Base-by-base conservation (phyloP, 2,797 vertebrate species). In the Xenopus petersii region DNA sequence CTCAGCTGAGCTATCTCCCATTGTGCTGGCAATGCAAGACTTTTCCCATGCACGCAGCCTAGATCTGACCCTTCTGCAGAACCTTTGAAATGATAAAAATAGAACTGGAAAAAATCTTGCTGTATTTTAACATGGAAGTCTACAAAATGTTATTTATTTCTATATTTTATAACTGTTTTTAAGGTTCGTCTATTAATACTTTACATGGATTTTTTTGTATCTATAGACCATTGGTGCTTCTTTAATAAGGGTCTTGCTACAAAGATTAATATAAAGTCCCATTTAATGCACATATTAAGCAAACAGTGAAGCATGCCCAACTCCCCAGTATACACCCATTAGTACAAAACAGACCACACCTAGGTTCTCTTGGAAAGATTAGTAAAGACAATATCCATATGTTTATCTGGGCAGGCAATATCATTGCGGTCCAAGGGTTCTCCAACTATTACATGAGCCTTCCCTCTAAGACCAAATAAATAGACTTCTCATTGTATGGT, bases 31-130 rank as follows among this genome's bases (percentile, higher is more conserved):
- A 91, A 80, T 71, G 86, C 82, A 79, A 68, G 80, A 81, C 67
- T 77, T 87, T 92, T 92, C 90, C 90, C 91, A 92, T 15, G 15
- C 88, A 90, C 88, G 88, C 86, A 85, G 85, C 86, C 89, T 87
- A 87, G 87, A 85, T 87, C 82, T 89, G 89, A 92, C 88, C 90
- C 84, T 86, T 89, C 82, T 67, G 86, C 83, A 86, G 91, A 91
- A 90, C 88, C 88, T 89, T 83, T 89, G 83, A 84, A 84, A 87
- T 85, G 82, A 83, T 85, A 93, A 91, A 93, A 93, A 93, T 93
- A 93, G 91, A 91, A 88, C 85, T 92, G 89, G 88, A 86, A 92
- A 91, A 21, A 92, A 11, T 89, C 85, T 90, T 89, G 85, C 84
- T 86, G 84, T 87, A 85, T 92, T 87, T 83, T 82, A 84, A 82